Conservation (phyloP, 2,797 vertebrate genomes). For the Megaceryle alcyon region DNA sequence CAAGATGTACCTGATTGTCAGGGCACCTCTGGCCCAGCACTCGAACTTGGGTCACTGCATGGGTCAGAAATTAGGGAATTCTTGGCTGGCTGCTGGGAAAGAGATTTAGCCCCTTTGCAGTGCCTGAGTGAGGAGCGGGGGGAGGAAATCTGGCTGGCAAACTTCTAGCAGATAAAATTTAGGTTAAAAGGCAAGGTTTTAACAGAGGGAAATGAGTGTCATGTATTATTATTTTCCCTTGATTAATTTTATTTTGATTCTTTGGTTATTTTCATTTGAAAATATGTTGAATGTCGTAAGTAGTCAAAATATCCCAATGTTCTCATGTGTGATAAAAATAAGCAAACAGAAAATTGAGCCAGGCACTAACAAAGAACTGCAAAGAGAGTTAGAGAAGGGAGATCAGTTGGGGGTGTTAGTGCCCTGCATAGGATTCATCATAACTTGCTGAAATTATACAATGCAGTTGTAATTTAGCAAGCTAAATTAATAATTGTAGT, state of each 20-base stretch:
- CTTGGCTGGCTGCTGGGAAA: slow-evolving; percentile 2
- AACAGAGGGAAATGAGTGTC: background rate
- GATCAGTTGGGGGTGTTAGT: background rate
- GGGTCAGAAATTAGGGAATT: slow-evolving; percentile 32
- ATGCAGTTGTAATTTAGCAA: background rate
- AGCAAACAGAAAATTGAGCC: background rate
- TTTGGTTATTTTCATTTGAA: background rate
- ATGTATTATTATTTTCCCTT: background rate
- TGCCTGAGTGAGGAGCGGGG: background rate
- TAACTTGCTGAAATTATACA: background rate
- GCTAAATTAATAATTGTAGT: background rate
- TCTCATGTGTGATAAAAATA: slow-evolving; percentile 1
- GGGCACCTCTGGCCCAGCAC: background rate
- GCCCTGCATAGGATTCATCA: background rate
- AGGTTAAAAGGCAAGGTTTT: background rate
- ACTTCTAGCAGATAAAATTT: slow-evolving; percentile 10
- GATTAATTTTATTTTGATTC: background rate
- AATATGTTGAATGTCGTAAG: background rate
- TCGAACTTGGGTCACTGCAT: background rate
- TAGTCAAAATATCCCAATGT: background rate
- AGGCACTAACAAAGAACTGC: background rate
- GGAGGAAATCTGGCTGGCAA: slow-evolving; percentile 33
- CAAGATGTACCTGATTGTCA: background rate
- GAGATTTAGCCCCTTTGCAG: background rate
- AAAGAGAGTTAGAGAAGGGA: background rate